Conservation (phyloP, 2,797 vertebrate genomes). For the Danio choprae region DNA sequence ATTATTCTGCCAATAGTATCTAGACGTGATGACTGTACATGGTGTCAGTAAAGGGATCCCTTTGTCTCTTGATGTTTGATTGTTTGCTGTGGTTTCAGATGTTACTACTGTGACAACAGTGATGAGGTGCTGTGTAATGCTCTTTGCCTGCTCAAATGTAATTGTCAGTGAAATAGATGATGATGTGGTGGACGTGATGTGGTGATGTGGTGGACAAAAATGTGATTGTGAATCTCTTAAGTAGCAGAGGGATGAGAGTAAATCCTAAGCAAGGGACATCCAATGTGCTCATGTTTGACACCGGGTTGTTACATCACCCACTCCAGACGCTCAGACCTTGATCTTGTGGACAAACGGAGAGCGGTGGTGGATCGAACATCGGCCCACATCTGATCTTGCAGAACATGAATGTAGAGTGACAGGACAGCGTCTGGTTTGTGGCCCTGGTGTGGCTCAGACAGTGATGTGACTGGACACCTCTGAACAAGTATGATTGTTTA, state of each 20-base stretch:
- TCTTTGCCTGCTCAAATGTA: not conserved
- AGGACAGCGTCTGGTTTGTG: constrained; percentile 7
- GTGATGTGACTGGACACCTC: not conserved
- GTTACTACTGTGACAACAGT: constrained; percentile 38
- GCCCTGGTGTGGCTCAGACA: not conserved
- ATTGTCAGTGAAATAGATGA: not conserved
- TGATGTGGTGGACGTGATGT: no score
- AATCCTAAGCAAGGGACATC: not conserved
- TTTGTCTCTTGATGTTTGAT: constrained; percentile 26
- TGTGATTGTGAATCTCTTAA: not conserved
- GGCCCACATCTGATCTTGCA: constrained; percentile 13
- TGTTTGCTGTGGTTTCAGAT: constrained; percentile 43
- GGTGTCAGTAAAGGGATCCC: constrained; percentile 41
- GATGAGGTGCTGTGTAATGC: constrained; percentile 35
- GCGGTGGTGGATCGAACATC: constrained; percentile 29
- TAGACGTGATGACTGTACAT: not conserved
- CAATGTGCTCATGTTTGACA: constrained; percentile 5
- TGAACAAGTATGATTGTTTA: not conserved
- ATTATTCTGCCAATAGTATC: constrained; percentile 52
- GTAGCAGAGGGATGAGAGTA: not conserved
- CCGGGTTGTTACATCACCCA: constrained; percentile 24
- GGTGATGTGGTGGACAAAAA: not conserved
- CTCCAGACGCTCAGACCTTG: not conserved
- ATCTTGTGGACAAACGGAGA: not conserved
- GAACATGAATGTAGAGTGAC: constrained; percentile 23